Conservation (phyloP, 2,113 vertebrate species). For the Pseudorectes ferrugineus region DNA sequence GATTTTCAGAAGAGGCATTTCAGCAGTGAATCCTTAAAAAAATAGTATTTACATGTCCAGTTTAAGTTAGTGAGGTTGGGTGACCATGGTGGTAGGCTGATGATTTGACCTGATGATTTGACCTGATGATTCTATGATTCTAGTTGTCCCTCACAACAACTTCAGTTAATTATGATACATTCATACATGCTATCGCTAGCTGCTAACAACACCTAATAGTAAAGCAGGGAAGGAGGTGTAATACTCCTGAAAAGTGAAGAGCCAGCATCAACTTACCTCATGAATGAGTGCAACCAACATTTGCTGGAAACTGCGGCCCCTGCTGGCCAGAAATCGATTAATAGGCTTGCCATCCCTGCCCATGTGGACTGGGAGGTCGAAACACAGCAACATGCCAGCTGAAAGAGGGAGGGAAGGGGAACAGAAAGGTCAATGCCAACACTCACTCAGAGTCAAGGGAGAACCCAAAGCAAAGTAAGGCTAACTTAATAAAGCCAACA, state of each 20-base stretch:
- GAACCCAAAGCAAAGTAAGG: background rate
- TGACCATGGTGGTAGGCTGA: background rate
- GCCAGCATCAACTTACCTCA: slow-evolving; percentile 73
- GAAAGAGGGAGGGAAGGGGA: background rate
- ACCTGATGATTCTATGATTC: background rate
- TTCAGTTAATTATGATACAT: background rate
- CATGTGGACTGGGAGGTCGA: slow-evolving; percentile 83
- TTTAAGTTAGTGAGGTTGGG: background rate
- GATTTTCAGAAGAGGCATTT: background rate
- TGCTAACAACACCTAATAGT: background rate
- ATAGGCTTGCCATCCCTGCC: slow-evolving; percentile 88
- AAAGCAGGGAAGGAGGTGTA: background rate
- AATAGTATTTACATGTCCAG: background rate
- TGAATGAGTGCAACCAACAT: slow-evolving; percentile 85
- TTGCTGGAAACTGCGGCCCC: slow-evolving; percentile 89
- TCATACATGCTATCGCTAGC: background rate
- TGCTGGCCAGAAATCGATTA: slow-evolving; percentile 81
- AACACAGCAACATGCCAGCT: slow-evolving; percentile 90
- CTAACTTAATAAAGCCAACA: background rate
- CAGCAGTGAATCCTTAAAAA: background rate
- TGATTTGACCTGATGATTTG: background rate
- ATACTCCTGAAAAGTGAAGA: background rate
- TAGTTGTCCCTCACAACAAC: background rate
- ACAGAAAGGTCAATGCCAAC: background rate
- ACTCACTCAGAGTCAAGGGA: background rate